Conservation (phyloP, 1,140 invertebrate genomes). For the Drosophila subobscura region DNA sequence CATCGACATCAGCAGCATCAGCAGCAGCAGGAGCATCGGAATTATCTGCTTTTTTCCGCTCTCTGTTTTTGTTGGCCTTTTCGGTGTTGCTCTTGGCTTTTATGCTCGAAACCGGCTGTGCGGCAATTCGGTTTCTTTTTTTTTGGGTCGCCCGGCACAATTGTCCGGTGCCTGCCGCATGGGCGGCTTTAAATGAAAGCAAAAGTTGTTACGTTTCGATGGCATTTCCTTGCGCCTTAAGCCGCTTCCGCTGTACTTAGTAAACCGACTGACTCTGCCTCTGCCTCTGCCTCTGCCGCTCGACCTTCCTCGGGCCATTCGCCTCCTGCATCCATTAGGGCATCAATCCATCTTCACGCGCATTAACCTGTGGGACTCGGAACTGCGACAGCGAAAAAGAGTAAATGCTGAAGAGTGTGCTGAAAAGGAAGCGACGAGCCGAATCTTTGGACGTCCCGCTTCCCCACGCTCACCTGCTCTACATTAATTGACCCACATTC, state of each 20-base stretch:
- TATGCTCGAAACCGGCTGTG: conserved; percentile 59
- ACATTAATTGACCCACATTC: conserved; percentile 74
- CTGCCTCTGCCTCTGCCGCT: not conserved
- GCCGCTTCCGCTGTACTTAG: conserved; percentile 63
- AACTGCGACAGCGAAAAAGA: conserved; percentile 23
- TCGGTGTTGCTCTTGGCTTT: conserved; percentile 50
- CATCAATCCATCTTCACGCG: conserved; percentile 58
- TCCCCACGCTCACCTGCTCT: conserved; percentile 50
- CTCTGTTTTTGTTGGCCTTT: conserved; percentile 49
- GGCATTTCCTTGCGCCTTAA: conserved; percentile 68
- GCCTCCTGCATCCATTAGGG: conserved; percentile 45
- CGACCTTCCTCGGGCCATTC: conserved; percentile 4
- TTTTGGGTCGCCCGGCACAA: conserved; percentile 34
- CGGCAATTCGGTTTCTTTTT: conserved; percentile 45
- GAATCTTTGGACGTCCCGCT: conserved; percentile 22
- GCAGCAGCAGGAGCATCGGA: conserved; percentile 27
- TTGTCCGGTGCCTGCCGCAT: conserved; percentile 62
- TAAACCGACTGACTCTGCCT: conserved; percentile 3
- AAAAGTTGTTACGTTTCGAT: conserved; percentile 73
- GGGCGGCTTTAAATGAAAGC: conserved; percentile 67
- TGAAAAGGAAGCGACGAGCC: not conserved
- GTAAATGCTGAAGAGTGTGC: conserved; percentile 50
- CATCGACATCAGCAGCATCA: conserved; percentile 17
- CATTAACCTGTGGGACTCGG: conserved; percentile 55
- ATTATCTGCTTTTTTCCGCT: conserved; percentile 55